These are phyloP conservation scores for Drosophila kuntzei DNA, from an alignment of 2,888 invertebrate species.

Conservation along the genomic window DNA sequence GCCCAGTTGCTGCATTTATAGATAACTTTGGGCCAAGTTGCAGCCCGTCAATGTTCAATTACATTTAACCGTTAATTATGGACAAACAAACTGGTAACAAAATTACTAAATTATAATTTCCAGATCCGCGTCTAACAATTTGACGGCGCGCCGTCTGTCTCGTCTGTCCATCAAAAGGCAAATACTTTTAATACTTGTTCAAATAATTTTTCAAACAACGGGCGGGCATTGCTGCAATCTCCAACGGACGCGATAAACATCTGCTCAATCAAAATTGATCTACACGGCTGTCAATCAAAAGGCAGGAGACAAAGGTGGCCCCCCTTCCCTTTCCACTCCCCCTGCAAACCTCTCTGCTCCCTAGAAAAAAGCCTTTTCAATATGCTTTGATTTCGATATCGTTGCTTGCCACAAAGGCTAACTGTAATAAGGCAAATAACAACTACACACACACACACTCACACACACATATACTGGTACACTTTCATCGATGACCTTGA, in stretches of 20 bases:
- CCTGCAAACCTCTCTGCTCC: not conserved
- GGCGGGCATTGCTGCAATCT: conserved; percentile 56
- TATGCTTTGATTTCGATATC: conserved; percentile 23
- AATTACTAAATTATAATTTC: conserved; percentile 53
- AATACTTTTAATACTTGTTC: conserved; percentile 11
- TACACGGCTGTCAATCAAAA: conserved; percentile 74
- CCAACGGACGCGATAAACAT: conserved; percentile 50
- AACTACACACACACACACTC: conserved; percentile 29
- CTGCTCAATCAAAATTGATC: conserved; percentile 70
- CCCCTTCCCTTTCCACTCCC: not conserved
- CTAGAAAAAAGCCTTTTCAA: conserved; percentile 45
- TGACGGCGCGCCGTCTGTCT: conserved; percentile 61
- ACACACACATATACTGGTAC: conserved; percentile 30
- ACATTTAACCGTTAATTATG: conserved; percentile 65
- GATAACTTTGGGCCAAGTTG: conserved; percentile 4
- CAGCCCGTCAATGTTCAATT: conserved; percentile 33
- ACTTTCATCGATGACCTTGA: conserved; percentile 85
- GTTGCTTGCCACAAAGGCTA: conserved; percentile 52
- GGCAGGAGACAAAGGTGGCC: conserved; percentile 40
- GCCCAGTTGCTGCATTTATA: conserved; percentile 4
- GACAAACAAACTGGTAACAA: conserved; percentile 41
- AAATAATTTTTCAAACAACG: conserved; percentile 3
- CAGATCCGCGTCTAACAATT: conserved; percentile 37
- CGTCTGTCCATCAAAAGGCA: conserved; percentile 60
- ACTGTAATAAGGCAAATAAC: conserved; percentile 50